A percentile compares a stretch with the other conserved stretches of the same genome.
Conservation (phyloP, 2,888 invertebrate species). For the Oscheius onirici region DNA sequence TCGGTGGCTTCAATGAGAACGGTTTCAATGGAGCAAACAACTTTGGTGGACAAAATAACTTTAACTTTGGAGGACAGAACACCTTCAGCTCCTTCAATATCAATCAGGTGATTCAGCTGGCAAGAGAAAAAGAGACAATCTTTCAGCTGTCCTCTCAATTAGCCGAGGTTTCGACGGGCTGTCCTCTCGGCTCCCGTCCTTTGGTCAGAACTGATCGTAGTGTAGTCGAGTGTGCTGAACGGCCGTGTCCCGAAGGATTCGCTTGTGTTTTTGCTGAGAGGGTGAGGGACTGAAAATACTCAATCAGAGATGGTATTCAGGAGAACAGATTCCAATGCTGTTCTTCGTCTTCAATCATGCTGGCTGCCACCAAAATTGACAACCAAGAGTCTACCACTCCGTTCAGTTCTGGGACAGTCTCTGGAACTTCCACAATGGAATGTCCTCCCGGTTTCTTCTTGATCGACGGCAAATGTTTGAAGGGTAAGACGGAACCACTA, state of each 20-base stretch:
- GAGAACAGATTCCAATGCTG: constrained; percentile 62
- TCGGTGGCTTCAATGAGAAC: background rate
- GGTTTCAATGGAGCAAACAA: background rate
- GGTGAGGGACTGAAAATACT: background rate
- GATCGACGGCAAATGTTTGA: constrained; percentile 60
- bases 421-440: constrained; percentile 33
- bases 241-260: constrained; percentile 62
- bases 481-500: constrained; percentile 36
- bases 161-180: constrained; percentile 35
- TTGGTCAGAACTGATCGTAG: constrained; percentile 51
- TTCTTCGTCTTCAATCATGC: constrained; percentile 55
- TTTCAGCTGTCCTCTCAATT: constrained; percentile 20
- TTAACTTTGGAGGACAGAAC: background rate
- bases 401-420: background rate
- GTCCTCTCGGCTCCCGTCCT: constrained; percentile 55
- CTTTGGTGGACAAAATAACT: constrained; percentile 17
- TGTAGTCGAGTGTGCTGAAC: constrained; percentile 54
- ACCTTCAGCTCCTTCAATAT: constrained; percentile 15
- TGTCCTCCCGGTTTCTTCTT: constrained; percentile 59
- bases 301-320: constrained; percentile 8
- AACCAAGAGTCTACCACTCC: constrained; percentile 31
- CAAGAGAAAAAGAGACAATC: background rate
- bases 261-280: constrained; percentile 58
- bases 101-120: background rate
- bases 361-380: constrained; percentile 34